phyloP scores from a whole-genome alignment of 2,797 vertebrate genomes.

The Tokudaia tokunoshimensis region DNA sequence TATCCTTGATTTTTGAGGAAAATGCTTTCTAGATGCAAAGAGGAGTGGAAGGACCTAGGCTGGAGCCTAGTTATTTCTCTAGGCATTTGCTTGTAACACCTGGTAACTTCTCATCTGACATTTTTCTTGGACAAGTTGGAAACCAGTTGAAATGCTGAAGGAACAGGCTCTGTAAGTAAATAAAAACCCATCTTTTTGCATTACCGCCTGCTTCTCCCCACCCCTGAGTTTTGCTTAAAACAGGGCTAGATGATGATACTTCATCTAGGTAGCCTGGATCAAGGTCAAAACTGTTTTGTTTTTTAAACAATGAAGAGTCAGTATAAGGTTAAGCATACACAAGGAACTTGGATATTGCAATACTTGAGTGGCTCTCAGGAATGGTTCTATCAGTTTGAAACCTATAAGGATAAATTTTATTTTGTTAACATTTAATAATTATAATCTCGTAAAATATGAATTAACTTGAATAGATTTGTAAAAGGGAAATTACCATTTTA shows the following conservation, averaged over 20 bases:
- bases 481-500: constrained; percentile 48
- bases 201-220: background rate
- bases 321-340: constrained; percentile 32
- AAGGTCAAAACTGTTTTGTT: background rate
- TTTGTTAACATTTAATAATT: constrained; percentile 62
- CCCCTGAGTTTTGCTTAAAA: constrained; percentile 34
- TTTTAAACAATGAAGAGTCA: constrained; percentile 49
- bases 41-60: background rate
- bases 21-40: background rate
- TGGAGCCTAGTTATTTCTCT: constrained; percentile 11
- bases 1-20: constrained; percentile 9
- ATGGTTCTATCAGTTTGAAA: constrained; percentile 49
- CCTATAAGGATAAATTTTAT: constrained; percentile 3
- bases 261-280: background rate
- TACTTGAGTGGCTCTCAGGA: constrained; percentile 15
- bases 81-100: background rate
- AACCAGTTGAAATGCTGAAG: constrained; percentile 36
- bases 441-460: constrained; percentile 50
- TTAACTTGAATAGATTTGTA: constrained; percentile 44
- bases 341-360: constrained; percentile 34
- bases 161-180: background rate
- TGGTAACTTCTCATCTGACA: constrained; percentile 34
- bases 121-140: constrained; percentile 10
- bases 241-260: background rate
- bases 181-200: background rate